Percentiles rank a stretch among this genome's conserved stretches.
These are phyloP conservation scores for Poeciliopsis presidionis DNA, from an alignment of 2,797 vertebrate species.

Conservation along the genomic window DNA sequence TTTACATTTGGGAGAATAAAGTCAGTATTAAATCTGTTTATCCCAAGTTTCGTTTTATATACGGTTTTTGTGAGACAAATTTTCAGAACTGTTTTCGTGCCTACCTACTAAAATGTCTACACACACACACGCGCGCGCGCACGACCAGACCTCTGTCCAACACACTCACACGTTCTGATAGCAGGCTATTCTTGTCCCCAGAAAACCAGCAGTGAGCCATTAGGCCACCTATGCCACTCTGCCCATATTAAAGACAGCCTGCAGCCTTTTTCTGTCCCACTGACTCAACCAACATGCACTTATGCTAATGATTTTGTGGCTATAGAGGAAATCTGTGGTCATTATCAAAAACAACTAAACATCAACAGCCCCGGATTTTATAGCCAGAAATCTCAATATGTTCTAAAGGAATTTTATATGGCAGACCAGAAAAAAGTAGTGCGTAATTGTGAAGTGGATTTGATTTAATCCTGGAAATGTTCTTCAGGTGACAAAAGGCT, in stretches of 20 bases:
- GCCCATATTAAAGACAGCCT: constrained; percentile 66
- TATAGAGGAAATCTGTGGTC: not conserved
- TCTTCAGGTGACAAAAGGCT: no score
- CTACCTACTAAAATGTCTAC: not conserved
- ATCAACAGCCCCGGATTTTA: not conserved
- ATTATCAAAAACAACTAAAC: not conserved
- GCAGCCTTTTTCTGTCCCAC: constrained; percentile 59
- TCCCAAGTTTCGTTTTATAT: not conserved
- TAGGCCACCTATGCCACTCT: not conserved
- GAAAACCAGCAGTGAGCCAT: constrained; percentile 48
- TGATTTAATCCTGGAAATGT: no score
- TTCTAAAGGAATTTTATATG: not conserved
- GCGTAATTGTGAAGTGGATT: not conserved
- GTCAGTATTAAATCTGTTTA: not conserved
- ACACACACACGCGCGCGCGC: not conserved
- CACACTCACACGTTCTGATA: constrained; percentile 36
- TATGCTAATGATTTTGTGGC: not conserved
- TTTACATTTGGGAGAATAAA: not conserved
- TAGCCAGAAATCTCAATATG: not conserved
- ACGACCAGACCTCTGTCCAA: not conserved
- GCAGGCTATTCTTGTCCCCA: constrained; percentile 64
- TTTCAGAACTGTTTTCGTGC: not conserved
- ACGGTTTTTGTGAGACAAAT: not conserved
- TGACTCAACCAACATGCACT: constrained; percentile 55
- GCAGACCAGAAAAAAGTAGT: not conserved